Base-by-base conservation (phyloP, 2,797 vertebrate species). In the Lepilemur ruficaudatus region DNA sequence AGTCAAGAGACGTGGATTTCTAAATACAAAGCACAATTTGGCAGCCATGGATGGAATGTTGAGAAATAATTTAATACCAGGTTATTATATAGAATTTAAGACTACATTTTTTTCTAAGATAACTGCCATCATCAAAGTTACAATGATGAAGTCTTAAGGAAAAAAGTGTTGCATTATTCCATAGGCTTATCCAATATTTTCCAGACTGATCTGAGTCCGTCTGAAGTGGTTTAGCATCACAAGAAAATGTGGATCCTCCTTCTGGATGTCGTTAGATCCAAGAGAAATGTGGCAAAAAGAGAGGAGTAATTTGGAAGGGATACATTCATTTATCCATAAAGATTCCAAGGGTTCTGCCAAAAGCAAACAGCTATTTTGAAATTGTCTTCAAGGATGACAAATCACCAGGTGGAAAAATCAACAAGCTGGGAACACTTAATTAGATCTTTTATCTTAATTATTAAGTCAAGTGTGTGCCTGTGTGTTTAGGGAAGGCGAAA, bases 1-100 rank as follows among this genome's bases (percentile, higher is more conserved):
- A 97, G 83, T 97, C 94, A 95, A 87, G 91, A 96, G 95, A 95
- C 61, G 46, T 89, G 79, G 63, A 96, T 96, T 97, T 96, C 70
- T 65, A 76, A 81, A 96, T 57, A 57, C 25, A 61, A 92, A 96
- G 41, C 7, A 38, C 5, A 41, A 81, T 57, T 65, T 95, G 46
- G 46, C 63, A 83, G 7, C 4, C 1, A 83, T 72, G 30, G n/a
- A 86, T 48, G 20, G 8, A 79, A 82, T 23, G 14, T 81, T n/a
- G 11, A 46, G 20, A 69, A 95, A 94, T 17, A 4, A 75, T 52
- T 75, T 73, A 61, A 75, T 3, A 82, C 1, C 5, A 41, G 32
- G 7, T 81, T 89, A 91, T 67, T 57, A 35, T 61, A 84, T 52
- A 46, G 50, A 95, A 85, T 38, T 91, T 70, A 65, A 84, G 15